Conservation (phyloP, 2,888 invertebrate genomes). For the Heteromurus nitidus region DNA sequence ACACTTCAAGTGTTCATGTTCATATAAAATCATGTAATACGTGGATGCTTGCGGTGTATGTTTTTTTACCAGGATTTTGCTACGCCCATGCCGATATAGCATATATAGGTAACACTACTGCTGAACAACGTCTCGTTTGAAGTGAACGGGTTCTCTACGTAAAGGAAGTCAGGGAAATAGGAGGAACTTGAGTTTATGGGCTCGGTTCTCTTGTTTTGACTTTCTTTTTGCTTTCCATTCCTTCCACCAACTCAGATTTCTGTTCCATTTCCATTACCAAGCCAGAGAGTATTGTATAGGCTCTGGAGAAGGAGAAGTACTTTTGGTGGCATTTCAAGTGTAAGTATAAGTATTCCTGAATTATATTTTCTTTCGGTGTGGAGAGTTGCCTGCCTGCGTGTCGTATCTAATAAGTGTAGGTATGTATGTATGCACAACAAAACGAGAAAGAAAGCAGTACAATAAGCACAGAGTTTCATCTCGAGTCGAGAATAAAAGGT, state of each 20-base stretch:
- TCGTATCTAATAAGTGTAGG: conserved; percentile 44
- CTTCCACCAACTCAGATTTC: conserved; percentile 36
- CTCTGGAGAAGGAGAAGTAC: conserved; percentile 20
- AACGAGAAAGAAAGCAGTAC: conserved; percentile 30
- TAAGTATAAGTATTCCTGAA: conserved; percentile 8
- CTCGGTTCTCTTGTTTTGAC: conserved; percentile 49
- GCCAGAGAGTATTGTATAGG: not conserved
- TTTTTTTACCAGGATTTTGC: no score
- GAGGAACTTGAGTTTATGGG: conserved; percentile 42
- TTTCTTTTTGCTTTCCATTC: conserved; percentile 30
- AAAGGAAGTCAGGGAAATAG: conserved; percentile 18
- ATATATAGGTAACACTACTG: not conserved
- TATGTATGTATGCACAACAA: not conserved
- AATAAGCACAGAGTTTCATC: not conserved
- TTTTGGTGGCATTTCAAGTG: conserved; percentile 30
- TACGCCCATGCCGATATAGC: conserved; percentile 20
- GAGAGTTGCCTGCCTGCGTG: conserved; percentile 42
- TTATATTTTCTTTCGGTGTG: conserved; percentile 29
- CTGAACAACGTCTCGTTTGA: no score
- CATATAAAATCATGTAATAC: no score
- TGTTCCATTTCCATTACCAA: no score
- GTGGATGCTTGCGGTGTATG: no score
- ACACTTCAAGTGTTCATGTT: no score
- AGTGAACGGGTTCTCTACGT: not conserved
- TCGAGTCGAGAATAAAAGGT: no score